Conservation (phyloP, 2,797 vertebrate genomes). For the Cheirogaleus major region DNA sequence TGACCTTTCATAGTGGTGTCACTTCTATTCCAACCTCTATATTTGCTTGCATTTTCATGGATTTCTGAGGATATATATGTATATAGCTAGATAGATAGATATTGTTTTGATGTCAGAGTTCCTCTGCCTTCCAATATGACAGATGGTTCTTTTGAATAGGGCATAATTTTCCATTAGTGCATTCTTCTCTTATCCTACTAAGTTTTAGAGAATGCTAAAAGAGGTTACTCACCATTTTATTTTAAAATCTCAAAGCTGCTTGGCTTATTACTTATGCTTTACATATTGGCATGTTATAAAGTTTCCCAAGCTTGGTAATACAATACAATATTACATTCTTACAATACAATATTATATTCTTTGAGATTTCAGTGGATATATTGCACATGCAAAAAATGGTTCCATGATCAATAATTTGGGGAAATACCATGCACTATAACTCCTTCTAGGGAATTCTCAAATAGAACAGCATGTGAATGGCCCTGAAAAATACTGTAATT, state of each 20-base stretch:
- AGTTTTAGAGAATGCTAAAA: conserved; percentile 14
- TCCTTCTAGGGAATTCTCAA: background rate
- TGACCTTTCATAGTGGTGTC: background rate
- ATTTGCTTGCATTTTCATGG: conserved; percentile 9
- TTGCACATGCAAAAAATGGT: background rate
- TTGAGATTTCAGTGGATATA: background rate
- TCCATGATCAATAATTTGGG: background rate
- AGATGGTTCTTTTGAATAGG: conserved; percentile 40
- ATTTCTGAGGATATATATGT: background rate
- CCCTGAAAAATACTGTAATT: background rate
- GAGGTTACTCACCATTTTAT: background rate
- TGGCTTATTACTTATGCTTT: background rate
- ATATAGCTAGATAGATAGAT: background rate
- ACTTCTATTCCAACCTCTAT: background rate
- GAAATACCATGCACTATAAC: background rate
- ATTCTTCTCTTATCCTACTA: background rate
- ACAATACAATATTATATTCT: background rate
- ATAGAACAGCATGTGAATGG: background rate
- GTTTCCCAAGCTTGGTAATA: background rate
- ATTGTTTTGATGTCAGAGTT: conserved; percentile 13
- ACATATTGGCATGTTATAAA: background rate
- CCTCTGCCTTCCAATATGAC: background rate
- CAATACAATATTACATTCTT: background rate
- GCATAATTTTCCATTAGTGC: conserved; percentile 21
- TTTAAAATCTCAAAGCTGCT: background rate